These are phyloP conservation scores for Chromobotia macracanthus DNA, from an alignment of 2,797 vertebrate species.

Conservation along the genomic window DNA sequence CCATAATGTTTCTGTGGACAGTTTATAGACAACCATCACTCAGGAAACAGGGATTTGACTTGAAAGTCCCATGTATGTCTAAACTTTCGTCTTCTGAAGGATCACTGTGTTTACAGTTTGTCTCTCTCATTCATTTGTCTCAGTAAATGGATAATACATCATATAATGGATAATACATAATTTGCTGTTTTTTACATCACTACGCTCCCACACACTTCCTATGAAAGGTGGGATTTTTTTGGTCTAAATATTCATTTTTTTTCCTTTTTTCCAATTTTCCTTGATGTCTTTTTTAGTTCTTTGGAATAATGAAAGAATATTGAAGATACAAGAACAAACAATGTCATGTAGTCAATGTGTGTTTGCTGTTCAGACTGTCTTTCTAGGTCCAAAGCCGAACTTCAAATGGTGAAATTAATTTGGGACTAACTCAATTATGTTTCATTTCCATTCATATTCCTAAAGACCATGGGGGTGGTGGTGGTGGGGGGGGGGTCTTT, in stretches of 20 bases:
- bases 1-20: neutral
- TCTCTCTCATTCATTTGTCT: conserved; percentile 21
- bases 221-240: conserved; percentile 13
- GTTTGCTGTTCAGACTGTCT: conserved; percentile 45
- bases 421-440: conserved; percentile 55
- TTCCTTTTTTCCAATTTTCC: too few species aligned
- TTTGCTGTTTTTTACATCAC: conserved; percentile 15
- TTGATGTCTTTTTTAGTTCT: conserved; percentile 10
- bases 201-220: conserved; percentile 21
- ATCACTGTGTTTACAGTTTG: neutral
- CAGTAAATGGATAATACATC: conserved; percentile 9
- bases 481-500: too few species aligned
- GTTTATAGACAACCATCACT: neutral
- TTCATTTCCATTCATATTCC: conserved; percentile 60
- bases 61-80: neutral
- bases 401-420: conserved; percentile 54
- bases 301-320: conserved; percentile 25
- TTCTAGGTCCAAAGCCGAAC: conserved; percentile 45
- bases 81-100: conserved; percentile 8
- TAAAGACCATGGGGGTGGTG: conserved; percentile 49
- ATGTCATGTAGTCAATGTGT: conserved; percentile 18
- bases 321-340: conserved; percentile 31
- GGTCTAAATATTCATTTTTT: conserved; percentile 13
- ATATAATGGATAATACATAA: too few species aligned
- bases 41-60: neutral